Evolutionary conservation across 2,113 vertebrate species (phyloP), one percentile per base, ranked within the genome.

Genomic region (Corythornis vintsioides): DNA sequence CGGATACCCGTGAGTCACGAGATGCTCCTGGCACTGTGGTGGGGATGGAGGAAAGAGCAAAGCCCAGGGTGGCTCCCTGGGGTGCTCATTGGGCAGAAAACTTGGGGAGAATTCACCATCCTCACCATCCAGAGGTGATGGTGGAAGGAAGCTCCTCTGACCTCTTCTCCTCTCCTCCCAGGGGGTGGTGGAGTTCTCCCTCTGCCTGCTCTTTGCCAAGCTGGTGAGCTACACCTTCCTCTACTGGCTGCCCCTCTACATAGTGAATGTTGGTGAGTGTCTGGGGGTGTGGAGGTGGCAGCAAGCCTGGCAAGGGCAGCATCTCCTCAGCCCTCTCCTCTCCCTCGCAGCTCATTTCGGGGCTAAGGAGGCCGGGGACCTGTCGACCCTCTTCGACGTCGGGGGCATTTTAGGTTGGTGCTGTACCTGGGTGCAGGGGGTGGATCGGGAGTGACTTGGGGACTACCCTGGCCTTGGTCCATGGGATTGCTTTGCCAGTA

Each of bases 211-310:
- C 28, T 99, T 99, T 50, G 99, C 99, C 82, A 99, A 99, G 91
- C 97, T 99, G 93, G 99, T 99, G 97, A 99, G 99, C 97, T 99
- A 99, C 97, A 99, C 99, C 3, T 99, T 99, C 96, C 98, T 99
- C 16, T 99, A 99, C 97, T 99, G 99, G 99, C 97, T 99, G 75
- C 99, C 99, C 10, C 98, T 99, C 77, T 99, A 99, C 97, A 99
- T 99, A 24, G 97, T 45, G 43, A 45, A 45, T 45, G 43, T 45
- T 45, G 43, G 43, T 45, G 43, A 45, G 43, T 45, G 43, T 45
- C 43, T 45, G 43, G 11, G 43, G 43, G 43, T 45, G 43, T 45
- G 43, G 43, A 45, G 43, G 43, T 45, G 43, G 43, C 43, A 45
- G 43, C 43, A 45, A 45, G 43, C 43, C 43, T 45, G 43, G 11